phyloP scores from a whole-genome alignment of 2,113 vertebrate genomes.

The Rafetus swinhoei region DNA sequence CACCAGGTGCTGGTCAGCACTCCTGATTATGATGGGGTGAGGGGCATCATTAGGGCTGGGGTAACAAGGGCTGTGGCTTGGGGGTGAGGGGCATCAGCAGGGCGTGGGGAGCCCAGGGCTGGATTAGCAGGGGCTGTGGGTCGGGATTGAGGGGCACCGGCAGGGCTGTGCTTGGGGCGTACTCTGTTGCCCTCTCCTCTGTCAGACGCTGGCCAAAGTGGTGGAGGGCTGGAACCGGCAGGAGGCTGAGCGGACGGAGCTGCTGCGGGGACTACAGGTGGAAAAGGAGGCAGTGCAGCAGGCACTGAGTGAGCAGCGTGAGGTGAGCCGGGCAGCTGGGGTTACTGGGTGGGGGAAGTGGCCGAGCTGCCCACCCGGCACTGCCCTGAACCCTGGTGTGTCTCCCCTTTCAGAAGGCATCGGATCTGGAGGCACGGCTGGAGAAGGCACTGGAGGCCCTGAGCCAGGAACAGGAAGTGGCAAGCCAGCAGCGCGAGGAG shows the following conservation, averaged over 20 bases:
- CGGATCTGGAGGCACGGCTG: slow-evolving; percentile 72
- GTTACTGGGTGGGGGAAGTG: too few species aligned
- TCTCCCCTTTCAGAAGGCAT: slow-evolving; percentile 60
- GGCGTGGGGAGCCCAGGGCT: background rate
- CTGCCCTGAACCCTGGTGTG: background rate
- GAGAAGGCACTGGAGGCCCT: slow-evolving; percentile 72
- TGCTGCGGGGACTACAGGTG: slow-evolving; percentile 70
- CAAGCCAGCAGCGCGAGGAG: slow-evolving; percentile 60
- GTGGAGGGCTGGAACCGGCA: slow-evolving; percentile 83
- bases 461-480: slow-evolving; percentile 68
- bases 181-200: background rate
- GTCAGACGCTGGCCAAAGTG: slow-evolving; percentile 81
- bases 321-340: slow-evolving; percentile 52
- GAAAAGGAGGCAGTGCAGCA: slow-evolving; percentile 73
- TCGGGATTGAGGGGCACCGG: too few species aligned
- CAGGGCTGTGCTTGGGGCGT: too few species aligned
- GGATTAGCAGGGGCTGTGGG: background rate
- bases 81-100: too few species aligned
- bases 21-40: too few species aligned
- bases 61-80: background rate
- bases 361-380: background rate
- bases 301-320: slow-evolving; percentile 69
- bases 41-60: background rate
- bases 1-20: too few species aligned
- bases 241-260: slow-evolving; percentile 75